These are phyloP conservation scores for Platichthys flesus DNA, from an alignment of 2,113 vertebrate genomes.

Conservation along the genomic window DNA sequence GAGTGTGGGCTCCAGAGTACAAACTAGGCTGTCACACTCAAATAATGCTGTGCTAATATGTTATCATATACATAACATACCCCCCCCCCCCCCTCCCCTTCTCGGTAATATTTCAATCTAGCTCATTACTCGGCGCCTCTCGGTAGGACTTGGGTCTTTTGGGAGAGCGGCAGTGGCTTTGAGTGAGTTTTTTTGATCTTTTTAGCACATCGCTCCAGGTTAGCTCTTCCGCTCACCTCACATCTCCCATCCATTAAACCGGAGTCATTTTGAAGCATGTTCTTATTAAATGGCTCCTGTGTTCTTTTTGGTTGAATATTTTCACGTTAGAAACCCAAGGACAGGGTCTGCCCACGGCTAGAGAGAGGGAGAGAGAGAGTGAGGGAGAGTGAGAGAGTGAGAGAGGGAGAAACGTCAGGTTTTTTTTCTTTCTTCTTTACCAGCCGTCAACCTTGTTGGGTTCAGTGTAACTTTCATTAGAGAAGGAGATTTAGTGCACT, in stretches of 20 bases:
- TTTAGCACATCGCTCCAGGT: conserved; percentile 71
- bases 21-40: conserved; percentile 58
- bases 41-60: conserved; percentile 65
- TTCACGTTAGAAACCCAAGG: conserved; percentile 73
- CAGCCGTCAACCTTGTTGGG: conserved; percentile 82
- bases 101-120: conserved; percentile 58
- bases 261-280: conserved; percentile 66
- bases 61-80: conserved; percentile 55
- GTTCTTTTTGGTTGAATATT: conserved; percentile 76
- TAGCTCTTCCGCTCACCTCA: conserved; percentile 65
- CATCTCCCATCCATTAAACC: conserved; percentile 76
- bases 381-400: conserved; percentile 33
- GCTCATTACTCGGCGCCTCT: conserved; percentile 61
- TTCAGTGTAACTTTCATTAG: conserved; percentile 83
- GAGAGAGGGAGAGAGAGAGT: conserved; percentile 37
- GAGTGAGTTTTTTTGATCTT: conserved; percentile 72
- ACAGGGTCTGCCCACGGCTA: conserved; percentile 73
- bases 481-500: conserved; percentile 82
- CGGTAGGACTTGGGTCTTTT: conserved; percentile 59
- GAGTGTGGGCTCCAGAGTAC: conserved; percentile 52
- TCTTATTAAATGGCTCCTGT: conserved; percentile 78
- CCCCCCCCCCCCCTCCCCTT: background rate
- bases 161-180: conserved; percentile 66
- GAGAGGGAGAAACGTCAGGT: conserved; percentile 30
- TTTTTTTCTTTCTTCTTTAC: conserved; percentile 56